Conservation (phyloP, 2,888 invertebrate species). For the Dynastes tityus region DNA sequence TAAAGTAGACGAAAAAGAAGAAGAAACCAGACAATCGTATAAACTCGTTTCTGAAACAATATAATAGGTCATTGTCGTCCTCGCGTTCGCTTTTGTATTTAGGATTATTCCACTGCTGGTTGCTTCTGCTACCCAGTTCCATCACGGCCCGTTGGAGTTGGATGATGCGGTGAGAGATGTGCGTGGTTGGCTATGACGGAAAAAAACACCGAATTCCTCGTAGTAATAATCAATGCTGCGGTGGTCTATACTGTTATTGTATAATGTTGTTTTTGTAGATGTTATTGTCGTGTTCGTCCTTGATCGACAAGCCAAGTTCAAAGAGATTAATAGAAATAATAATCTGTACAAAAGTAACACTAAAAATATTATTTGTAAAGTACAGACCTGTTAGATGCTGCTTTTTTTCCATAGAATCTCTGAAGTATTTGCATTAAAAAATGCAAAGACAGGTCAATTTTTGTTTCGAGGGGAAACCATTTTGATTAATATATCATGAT, state of each 20-base stretch:
- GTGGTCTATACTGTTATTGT: constrained; percentile 30
- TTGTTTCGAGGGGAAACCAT: no score
- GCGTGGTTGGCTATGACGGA: constrained; percentile 1
- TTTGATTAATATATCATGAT: no score
- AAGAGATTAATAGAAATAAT: constrained; percentile 1
- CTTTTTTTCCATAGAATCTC: no score
- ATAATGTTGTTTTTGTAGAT: constrained; percentile 30
- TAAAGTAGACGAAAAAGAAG: background rate
- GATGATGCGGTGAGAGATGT: background rate
- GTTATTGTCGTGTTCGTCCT: constrained; percentile 20
- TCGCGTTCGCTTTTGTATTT: constrained; percentile 31
- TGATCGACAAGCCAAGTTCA: background rate
- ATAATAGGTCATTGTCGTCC: constrained; percentile 40
- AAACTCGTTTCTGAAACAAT: constrained; percentile 45
- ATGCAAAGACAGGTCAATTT: no score
- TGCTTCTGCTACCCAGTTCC: background rate
- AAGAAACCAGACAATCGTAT: constrained; percentile 24
- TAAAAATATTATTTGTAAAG: no score
- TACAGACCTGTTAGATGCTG: no score
- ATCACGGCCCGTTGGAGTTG: constrained; percentile 29
- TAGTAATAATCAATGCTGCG: constrained; percentile 31
- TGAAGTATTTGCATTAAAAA: no score
- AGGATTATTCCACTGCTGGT: background rate
- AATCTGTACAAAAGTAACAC: background rate
- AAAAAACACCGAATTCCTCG: constrained; percentile 30